These are phyloP conservation scores for Typhlichthys subterraneus DNA, from an alignment of 2,797 vertebrate genomes.

Conservation along the genomic window DNA sequence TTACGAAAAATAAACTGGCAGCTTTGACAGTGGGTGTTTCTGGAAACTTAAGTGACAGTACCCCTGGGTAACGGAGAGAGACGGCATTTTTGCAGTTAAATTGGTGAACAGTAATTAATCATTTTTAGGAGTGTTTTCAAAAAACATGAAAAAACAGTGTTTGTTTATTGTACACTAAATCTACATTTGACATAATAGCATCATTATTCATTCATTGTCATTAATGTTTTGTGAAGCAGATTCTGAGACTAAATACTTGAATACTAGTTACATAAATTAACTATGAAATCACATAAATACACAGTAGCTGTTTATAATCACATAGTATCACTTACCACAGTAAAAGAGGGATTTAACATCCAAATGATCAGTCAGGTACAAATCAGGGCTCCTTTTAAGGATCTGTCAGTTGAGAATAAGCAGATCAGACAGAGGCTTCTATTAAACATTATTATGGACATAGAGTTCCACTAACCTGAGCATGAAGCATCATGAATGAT, in stretches of 20 bases:
- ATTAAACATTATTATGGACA: neutral
- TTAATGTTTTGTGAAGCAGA: neutral
- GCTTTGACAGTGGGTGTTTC: constrained; percentile 94
- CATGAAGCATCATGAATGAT: constrained; percentile 98
- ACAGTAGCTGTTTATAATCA: neutral
- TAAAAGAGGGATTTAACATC: constrained; percentile 94
- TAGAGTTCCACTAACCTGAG: constrained; percentile 85
- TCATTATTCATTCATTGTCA: no score
- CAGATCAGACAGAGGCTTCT: constrained; percentile 17
- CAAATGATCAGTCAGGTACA: constrained; percentile 88
- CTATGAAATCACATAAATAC: neutral
- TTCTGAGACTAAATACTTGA: neutral
- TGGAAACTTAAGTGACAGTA: constrained; percentile 93
- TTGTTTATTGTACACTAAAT: no score
- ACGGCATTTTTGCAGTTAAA: neutral
- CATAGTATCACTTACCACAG: constrained; percentile 85
- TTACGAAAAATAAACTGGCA: constrained; percentile 93
- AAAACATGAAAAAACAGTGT: no score
- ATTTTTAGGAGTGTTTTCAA: neutral
- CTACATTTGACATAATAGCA: no score
- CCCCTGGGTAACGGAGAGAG: constrained; percentile 73
- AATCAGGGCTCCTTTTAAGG: constrained; percentile 91
- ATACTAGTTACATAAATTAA: neutral
- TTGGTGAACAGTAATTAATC: neutral
- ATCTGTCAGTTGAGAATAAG: constrained; percentile 82